Evolutionary conservation across 1,140 invertebrate species (phyloP), one percentile per base, ranked within the genome.

Genomic region (Lasioglossum baleicum): DNA sequence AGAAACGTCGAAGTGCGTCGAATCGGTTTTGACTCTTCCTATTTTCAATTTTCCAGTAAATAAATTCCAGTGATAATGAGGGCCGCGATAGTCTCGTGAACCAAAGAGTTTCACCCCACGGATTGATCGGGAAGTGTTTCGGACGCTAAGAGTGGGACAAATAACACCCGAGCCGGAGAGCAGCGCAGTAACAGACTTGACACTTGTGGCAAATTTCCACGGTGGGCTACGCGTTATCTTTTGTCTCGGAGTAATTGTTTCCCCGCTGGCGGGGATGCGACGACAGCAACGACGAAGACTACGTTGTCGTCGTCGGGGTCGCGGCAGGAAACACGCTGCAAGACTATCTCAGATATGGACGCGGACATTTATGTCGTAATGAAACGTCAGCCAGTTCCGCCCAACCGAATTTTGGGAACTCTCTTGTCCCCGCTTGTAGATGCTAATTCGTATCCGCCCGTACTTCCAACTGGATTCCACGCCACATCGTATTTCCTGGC

Each of bases 131-230:
- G 51, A 26, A 66, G 64, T n/a, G 72, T 74, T 42, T 74, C 74
- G 51, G 78, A 51, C 42, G 71, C 2, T 35, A 40, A 67, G n/a
- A 51, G 48, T 10, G 51, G 48, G 68, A 67, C 51, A 53, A 75
- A 73, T 48, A 61, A 40, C 76, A 63, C 40, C 40, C 67, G 70
- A 61, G 61, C 48, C 70, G 58, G 48, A 22, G 61, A 22, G 42
- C 69, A 61, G 61, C 66, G 40, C n/a, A n/a, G 69, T 13, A 61
- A n/a, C 72, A 61, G 53, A 85, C 79, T 76, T 81, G 86, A 86
- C 83, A 85, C 87, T 85, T 84, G 89, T 90, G 90, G 90, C 90
- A 90, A 90, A 90, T 90, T 89, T 89, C 89, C 89, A 90, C 83
- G 68, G 64, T 69, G 65, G 70, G 53, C 70, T 74, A 83, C 75